phyloP scores from a whole-genome alignment of 53 echinoderm and acorn worm genomes.

The Glandiceps talaboti region DNA sequence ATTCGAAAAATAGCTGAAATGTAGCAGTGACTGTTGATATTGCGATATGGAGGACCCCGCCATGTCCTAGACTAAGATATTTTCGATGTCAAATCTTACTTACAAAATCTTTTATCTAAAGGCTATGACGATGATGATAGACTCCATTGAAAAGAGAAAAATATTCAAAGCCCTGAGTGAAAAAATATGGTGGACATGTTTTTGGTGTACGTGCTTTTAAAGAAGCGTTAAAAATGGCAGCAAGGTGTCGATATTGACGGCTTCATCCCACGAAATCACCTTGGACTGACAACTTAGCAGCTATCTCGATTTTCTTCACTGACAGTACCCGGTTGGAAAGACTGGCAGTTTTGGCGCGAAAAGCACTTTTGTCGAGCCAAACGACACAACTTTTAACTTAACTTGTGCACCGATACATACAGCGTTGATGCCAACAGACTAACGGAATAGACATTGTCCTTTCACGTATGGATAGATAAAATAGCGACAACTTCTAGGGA shows the following conservation, averaged over 20 bases:
- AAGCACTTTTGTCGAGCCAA: neutral
- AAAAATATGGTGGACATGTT: neutral
- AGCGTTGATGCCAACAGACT: no score
- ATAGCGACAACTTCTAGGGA: no score
- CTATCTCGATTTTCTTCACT: neutral
- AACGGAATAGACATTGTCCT: no score
- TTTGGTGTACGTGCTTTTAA: neutral
- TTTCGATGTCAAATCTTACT: no score
- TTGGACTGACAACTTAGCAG: neutral
- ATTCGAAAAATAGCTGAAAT: no score
- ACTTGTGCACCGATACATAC: neutral
- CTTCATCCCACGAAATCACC: neutral
- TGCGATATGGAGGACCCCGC: no score
- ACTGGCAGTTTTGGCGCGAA: neutral
- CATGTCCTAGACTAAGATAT: no score
- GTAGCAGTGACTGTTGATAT: no score
- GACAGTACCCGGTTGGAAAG: neutral
- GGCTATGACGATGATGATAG: neutral
- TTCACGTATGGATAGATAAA: no score
- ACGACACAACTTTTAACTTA: neutral
- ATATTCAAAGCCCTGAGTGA: neutral
- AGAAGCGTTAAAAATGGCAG: neutral
- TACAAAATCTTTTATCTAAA: no score
- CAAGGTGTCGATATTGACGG: neutral
- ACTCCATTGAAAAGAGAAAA: neutral